Base-by-base conservation (phyloP, 2,888 invertebrate genomes). In the Scaptomyza reducta region DNA sequence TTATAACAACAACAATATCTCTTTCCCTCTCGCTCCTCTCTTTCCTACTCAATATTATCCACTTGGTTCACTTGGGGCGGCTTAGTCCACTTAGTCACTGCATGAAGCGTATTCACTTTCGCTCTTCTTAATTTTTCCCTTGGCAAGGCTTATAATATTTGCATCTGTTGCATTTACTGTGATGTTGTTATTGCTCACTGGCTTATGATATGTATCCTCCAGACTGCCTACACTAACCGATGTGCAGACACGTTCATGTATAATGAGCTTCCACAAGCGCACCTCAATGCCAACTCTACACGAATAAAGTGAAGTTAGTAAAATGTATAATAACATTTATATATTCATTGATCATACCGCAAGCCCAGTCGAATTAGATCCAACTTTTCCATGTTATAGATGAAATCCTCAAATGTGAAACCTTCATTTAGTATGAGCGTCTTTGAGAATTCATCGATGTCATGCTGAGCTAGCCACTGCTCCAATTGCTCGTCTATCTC, bases 251-350 rank as follows among this genome's bases (percentile, higher is more conserved):
- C 90, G 87, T 46, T 90, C 89, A 70, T 80, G 78, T 63, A 94
- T 91, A 57, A 98, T 94, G 0, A 96, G 95, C 69, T 95, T 94
- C 98, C 98, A 98, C 70, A 98, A 92, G 58, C 96, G 94, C 47
- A 97, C 94, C 89, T 97, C 96, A 25, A 96, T 93, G 41, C 97
- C 97, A 55, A 96, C 82, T 6, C 82, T 82, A 45, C 0, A 33
- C 42, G 13, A 1, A 31, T 1, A 10, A 16, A 27, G 0, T 40
- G 6, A 3, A 22, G 18, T n/a, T 40, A 14, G 2, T 14, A 3
- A 16, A 40, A 3, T 16, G n/a, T 9, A 1, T 11, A 3, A 10
- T n/a, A n/a, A 33, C 3, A 10, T 2, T 2, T 13, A 22, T 35
- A 11, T 10, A 18, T 18, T 29, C 9, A 11, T 10, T 13, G 6